These are phyloP conservation scores for Fragum sueziense DNA, from an alignment of 2,888 invertebrate species.

Conservation along the genomic window DNA sequence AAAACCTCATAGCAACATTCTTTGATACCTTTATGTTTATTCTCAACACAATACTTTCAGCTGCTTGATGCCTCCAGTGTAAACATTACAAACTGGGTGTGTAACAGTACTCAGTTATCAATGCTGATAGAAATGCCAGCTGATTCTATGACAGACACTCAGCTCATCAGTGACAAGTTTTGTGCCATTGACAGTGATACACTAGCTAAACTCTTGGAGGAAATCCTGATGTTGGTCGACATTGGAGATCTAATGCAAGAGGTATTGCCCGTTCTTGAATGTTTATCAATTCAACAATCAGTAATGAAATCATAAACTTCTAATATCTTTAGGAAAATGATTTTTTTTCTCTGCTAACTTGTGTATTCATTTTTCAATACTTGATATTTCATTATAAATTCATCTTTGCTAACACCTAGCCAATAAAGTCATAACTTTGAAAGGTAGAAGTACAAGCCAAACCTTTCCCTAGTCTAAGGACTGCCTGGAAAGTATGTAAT, in stretches of 20 bases:
- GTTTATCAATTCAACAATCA: neutral
- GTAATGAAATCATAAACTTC: too few species aligned
- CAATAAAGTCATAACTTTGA: too few species aligned
- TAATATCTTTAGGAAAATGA: too few species aligned
- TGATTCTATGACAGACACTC: conserved; percentile 31
- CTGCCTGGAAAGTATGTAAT: too few species aligned
- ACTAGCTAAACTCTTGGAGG: conserved; percentile 59
- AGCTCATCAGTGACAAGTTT: conserved; percentile 66
- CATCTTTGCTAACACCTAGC: too few species aligned
- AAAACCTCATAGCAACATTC: too few species aligned
- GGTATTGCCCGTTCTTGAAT: conserved; percentile 56
- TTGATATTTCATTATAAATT: too few species aligned
- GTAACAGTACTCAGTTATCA: conserved; percentile 53
- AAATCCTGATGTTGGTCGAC: conserved; percentile 66
- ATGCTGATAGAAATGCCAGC: conserved; percentile 34
- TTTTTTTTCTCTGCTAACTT: too few species aligned
- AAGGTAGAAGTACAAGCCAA: too few species aligned
- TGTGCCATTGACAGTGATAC: conserved; percentile 65
- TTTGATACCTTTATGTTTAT: too few species aligned
- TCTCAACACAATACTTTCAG: conserved; percentile 54
- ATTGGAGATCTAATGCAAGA: conserved; percentile 72
- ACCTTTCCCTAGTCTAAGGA: too few species aligned
- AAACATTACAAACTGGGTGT: conserved; percentile 54
- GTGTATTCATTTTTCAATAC: too few species aligned
- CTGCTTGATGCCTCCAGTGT: conserved; percentile 46